Percentiles rank a stretch among this genome's conserved stretches.
Conservation (phyloP, 2,797 vertebrate genomes). For the Leucoraja ocellata region DNA sequence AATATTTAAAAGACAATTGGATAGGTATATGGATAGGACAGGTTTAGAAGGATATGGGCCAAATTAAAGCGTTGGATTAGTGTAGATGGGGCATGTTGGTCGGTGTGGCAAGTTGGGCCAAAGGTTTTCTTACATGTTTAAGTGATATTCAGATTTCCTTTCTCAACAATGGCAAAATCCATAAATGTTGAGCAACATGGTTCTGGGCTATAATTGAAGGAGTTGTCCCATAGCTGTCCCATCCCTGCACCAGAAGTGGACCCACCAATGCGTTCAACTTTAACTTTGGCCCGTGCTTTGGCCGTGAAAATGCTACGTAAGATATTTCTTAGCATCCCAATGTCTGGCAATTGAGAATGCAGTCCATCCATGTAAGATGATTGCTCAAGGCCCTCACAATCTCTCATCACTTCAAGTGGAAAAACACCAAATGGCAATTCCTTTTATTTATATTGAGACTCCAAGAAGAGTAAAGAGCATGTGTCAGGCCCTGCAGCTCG, state of each 20-base stretch:
- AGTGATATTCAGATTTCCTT: background rate
- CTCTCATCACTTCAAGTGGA: background rate
- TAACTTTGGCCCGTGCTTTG: too few species aligned
- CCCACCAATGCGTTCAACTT: background rate
- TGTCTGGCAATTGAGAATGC: background rate
- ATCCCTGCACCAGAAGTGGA: background rate
- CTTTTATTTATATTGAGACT: background rate
- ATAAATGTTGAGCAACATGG: background rate
- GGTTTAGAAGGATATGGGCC: too few species aligned
- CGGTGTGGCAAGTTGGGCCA: too few species aligned
- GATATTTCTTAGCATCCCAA: background rate
- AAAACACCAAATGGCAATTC: background rate
- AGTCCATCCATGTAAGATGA: background rate
- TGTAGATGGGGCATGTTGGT: too few species aligned
- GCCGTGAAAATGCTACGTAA: background rate
- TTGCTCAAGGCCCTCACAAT: background rate
- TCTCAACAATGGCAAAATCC: background rate
- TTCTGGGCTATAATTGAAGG: background rate
- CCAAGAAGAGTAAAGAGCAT: background rate
- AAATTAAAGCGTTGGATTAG: too few species aligned
- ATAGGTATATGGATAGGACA: too few species aligned
- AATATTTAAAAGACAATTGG: too few species aligned
- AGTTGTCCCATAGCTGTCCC: background rate
- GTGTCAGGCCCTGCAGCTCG: background rate
- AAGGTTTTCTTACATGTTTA: too few species aligned